Base-by-base conservation (phyloP, 2,888 invertebrate genomes). In the Ophion ellenae region DNA sequence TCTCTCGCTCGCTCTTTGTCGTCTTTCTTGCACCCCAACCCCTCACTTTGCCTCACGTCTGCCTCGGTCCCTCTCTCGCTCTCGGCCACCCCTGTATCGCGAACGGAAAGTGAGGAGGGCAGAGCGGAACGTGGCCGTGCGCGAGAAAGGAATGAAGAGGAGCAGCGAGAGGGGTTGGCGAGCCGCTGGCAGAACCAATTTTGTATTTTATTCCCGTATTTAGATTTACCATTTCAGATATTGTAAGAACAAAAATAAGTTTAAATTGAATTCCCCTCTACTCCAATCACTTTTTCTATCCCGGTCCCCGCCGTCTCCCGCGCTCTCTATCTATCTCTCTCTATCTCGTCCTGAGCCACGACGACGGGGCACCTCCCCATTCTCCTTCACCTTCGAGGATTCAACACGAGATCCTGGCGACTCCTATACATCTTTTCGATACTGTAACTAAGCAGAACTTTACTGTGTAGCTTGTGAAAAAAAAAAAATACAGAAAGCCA, bases 161-260 rank as follows among this genome's bases (percentile, higher is more conserved):
- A 75, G 75, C n/a, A 40, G 40, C 7, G 17, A 64, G 24, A 17
- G 45, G 66, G 17, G 66, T 24, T 45, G 61, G 81, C 83, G 85
- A 83, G 85, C 81, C 89, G 83, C 84, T 87, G 89, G 89, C 88
- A 89, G 89, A 91, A 89, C 89, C 90, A 90, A 91, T 93, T 93
- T 93, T 91, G 91, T 91, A 92, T 92, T 92, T 92, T 92, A 92
- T 91, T 90, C 91, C 89, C 90, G 91, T 91, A 92, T 91, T 93
- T 91, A 91, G 92, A 93, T 93, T 92, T 90, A 91, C 90, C 92
- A 90, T 91, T 91, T 90, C 90, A 91, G 92, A 92, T 92, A 91
- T 91, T 92, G 92, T 90, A 89, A 91, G 91, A 91, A 92, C 92
- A 91, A 93, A 93, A 93, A 93, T 93, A 93, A 93, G 91, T 91